Evolutionary conservation across 1,140 invertebrate species (phyloP), one percentile per base, ranked within the genome.

Genomic region (Pogonognathellus flavescens): DNA sequence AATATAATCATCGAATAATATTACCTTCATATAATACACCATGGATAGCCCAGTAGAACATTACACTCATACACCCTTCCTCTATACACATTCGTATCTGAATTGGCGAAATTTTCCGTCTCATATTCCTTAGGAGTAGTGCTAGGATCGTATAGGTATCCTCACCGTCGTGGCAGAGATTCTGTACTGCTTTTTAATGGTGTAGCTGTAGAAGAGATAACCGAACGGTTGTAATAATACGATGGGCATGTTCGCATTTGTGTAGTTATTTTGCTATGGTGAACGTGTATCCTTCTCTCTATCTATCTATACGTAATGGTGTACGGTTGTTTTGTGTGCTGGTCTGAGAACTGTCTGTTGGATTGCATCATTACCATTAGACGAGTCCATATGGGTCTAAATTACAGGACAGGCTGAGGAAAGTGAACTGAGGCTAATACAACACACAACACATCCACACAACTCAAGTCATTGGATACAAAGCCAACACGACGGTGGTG

Each of bases 311-410:
- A 25, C 10, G 60, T 66, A 66, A 66, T 66, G 22, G 20, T 66
- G 20, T 49, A 49, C 31, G 10, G 10, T 76, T 16, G 70, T 76
- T 11, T 31, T 10, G 62, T 25, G 9, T 66, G 18, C 70, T 76
- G 14, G 41, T 57, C 70, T 50, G 70, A n/a, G 70, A 76, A 76
- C 41, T 76, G 70, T 76, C 70, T 76, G 80, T 59, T 31, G 52
- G 80, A 81, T 81, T 81, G 80, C 50, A 81, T 81, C 80, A 81
- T 81, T 55, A 81, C 80, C 80, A 81, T 81, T 81, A 81, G 80
- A 55, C 18, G 1, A 66, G 57, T 66, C 82, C 82, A 83, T 83
- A 83, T 83, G 82, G 59, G 57, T 83, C 59, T 83, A 83, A 83
- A 62, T 83, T 83, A 62, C 25, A 83, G 82, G 82, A 62, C 55